A percentile compares a stretch with the other conserved stretches of the same genome.
phyloP scores from a whole-genome alignment of 1,140 invertebrate genomes.

The Pogonomyrmex barbatus region DNA sequence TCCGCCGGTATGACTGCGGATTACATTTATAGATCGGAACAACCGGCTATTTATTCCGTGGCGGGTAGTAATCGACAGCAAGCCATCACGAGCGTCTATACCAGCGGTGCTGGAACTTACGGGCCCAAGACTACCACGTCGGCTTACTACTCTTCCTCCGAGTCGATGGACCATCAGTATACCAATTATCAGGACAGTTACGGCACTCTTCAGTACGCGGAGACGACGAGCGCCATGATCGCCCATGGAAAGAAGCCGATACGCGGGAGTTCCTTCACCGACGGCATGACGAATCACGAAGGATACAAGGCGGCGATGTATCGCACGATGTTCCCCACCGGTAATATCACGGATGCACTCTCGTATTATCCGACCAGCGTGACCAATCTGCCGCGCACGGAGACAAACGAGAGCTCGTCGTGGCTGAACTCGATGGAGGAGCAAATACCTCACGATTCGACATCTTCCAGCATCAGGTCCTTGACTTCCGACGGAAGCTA shows the following conservation, averaged over 20 bases:
- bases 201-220: conserved; percentile 78
- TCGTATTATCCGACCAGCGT: conserved; percentile 91
- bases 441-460: conserved; percentile 86
- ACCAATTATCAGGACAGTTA: conserved; percentile 85
- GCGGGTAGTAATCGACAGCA: conserved; percentile 90
- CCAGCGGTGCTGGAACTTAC: conserved; percentile 88
- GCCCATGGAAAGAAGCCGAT: conserved; percentile 86
- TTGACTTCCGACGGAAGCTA: conserved; percentile 88
- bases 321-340: conserved; percentile 89
- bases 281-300: conserved; percentile 88
- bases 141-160: conserved; percentile 87
- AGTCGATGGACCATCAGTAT: conserved; percentile 89
- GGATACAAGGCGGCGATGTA: conserved; percentile 89
- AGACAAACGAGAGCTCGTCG: conserved; percentile 86
- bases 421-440: conserved; percentile 88
- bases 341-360: conserved; percentile 91
- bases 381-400: conserved; percentile 86
- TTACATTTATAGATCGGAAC: conserved; percentile 88
- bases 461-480: conserved; percentile 87
- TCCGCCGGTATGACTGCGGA: conserved; percentile 81
- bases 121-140: conserved; percentile 87
- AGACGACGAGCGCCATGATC: conserved; percentile 82
- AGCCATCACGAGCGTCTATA: conserved; percentile 90
- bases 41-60: conserved; percentile 91
- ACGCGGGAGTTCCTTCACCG: conserved; percentile 84